These are phyloP conservation scores for Hypsopygia costalis DNA, from an alignment of 2,888 invertebrate genomes.

Conservation along the genomic window DNA sequence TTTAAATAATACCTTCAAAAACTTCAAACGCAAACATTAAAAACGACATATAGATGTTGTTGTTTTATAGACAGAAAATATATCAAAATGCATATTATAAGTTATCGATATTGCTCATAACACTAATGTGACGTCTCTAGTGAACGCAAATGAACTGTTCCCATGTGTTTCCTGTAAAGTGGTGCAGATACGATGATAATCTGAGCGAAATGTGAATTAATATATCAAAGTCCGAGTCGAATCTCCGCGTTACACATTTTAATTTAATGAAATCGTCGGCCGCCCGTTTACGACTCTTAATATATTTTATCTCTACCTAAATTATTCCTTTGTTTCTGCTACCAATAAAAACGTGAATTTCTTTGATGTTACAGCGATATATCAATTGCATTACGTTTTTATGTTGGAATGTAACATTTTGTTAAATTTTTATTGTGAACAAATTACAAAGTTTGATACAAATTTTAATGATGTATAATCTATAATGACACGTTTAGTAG, in stretches of 20 bases:
- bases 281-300: constrained; percentile 57
- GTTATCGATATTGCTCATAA: not conserved
- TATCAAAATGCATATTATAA: too few species aligned
- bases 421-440: constrained; percentile 27
- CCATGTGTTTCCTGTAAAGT: constrained; percentile 42
- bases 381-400: constrained; percentile 13
- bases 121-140: constrained; percentile 39
- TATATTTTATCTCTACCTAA: constrained; percentile 65
- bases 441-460: constrained; percentile 23
- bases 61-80: too few species aligned
- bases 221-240: constrained; percentile 51
- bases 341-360: constrained; percentile 48
- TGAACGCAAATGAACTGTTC: constrained; percentile 37
- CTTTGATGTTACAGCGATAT: constrained; percentile 16
- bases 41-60: too few species aligned
- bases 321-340: constrained; percentile 63
- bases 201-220: constrained; percentile 58
- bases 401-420: constrained; percentile 21
- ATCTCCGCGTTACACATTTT: constrained; percentile 25
- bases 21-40: too few species aligned
- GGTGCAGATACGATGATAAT: constrained; percentile 56
- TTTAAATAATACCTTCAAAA: too few species aligned
- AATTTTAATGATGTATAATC: constrained; percentile 9
- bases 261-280: constrained; percentile 32
- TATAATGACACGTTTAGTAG: constrained; percentile 28